These are phyloP conservation scores for Steinernema scapterisci DNA, from an alignment of 2,888 invertebrate species.

Conservation along the genomic window DNA sequence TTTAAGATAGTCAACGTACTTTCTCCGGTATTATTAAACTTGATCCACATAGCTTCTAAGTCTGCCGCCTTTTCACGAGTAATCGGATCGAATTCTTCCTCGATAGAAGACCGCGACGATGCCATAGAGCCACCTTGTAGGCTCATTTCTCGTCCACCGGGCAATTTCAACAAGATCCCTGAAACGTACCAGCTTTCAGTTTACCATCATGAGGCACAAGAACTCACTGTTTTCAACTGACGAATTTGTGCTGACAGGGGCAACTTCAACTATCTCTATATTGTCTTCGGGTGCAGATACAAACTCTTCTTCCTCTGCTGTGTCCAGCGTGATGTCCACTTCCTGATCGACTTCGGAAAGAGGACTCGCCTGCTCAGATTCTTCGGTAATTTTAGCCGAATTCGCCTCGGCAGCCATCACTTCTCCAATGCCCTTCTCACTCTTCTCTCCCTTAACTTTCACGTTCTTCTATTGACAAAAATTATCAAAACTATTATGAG, in stretches of 20 bases:
- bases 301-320: conserved; percentile 17
- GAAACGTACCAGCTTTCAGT: background rate
- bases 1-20: background rate
- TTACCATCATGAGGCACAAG: background rate
- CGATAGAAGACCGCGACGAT: background rate
- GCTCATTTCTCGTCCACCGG: background rate
- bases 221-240: background rate
- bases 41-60: background rate
- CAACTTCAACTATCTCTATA: background rate
- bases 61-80: background rate
- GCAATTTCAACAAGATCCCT: background rate
- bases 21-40: background rate
- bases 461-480: background rate
- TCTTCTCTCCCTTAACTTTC: background rate
- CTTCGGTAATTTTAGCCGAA: background rate
- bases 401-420: background rate
- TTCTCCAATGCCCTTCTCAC: background rate
- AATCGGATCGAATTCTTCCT: background rate
- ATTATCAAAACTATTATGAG: no score
- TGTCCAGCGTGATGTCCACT: conserved; percentile 15
- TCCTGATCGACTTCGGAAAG: background rate
- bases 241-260: no score
- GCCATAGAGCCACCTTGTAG: background rate
- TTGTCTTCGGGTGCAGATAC: conserved; percentile 14
- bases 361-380: background rate